Conservation (phyloP, 2,797 vertebrate genomes). For the Eospalax fontanierii region DNA sequence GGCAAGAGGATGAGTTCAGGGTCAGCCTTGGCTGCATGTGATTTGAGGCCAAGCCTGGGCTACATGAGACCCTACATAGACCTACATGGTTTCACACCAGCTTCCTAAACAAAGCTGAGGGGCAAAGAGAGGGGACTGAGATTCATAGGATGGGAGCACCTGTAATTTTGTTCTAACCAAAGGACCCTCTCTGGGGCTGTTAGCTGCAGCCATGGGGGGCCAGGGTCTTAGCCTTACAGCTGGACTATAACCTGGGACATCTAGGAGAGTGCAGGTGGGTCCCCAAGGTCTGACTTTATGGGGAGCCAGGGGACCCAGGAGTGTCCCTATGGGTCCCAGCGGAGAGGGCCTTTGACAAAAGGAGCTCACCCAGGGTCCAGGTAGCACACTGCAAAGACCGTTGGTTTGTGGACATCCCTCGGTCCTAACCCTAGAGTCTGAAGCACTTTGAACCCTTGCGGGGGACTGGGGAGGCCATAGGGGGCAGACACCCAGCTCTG, state of each 20-base stretch:
- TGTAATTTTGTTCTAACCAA: fast-evolving
- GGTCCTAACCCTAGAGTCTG: background rate
- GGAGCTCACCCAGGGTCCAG: background rate
- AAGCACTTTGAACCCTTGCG: background rate
- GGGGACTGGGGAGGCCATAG: background rate
- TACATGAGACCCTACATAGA: background rate
- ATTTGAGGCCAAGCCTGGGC: background rate
- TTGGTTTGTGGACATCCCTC: background rate
- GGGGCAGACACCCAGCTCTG: too few species aligned
- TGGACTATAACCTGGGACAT: too few species aligned
- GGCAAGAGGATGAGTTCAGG: background rate
- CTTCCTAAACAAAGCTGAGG: too few species aligned
- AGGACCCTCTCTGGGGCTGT: background rate
- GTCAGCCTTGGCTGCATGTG: background rate
- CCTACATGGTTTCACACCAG: background rate
- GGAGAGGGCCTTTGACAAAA: too few species aligned
- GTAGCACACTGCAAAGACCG: background rate
- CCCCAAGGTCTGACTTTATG: background rate
- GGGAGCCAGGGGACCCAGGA: background rate
- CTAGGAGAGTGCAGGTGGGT: too few species aligned
- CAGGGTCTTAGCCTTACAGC: background rate
- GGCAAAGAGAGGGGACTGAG: too few species aligned
- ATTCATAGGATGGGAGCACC: fast-evolving
- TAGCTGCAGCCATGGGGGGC: too few species aligned
- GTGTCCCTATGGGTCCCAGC: background rate